A percentile compares a stretch with the other conserved stretches of the same genome.
Evolutionary conservation across 1,140 invertebrate species (phyloP).

Genomic region (Plectus sambesii): DNA sequence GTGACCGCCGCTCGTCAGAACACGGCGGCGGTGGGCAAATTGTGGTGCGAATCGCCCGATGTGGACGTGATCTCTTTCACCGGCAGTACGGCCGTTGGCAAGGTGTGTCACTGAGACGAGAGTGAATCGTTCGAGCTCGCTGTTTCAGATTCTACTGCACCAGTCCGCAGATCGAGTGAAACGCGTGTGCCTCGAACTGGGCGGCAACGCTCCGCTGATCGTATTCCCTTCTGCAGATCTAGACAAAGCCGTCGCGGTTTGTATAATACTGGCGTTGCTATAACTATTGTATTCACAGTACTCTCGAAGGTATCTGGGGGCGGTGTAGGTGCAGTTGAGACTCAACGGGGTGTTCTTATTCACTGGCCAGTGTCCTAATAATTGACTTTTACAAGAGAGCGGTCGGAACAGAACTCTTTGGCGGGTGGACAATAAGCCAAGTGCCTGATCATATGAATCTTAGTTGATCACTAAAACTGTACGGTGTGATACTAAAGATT

Average conservation of each 20-base stretch:
- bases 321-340: no score
- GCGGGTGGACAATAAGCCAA: no score
- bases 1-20: slow-evolving; percentile 67
- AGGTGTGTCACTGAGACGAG: slow-evolving; percentile 35
- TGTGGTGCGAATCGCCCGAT: slow-evolving; percentile 68
- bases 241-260: slow-evolving; percentile 61
- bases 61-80: slow-evolving; percentile 90
- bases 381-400: no score
- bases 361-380: no score
- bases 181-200: slow-evolving; percentile 76
- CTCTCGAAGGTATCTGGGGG: neutral
- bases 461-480: no score
- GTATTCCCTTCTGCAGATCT: slow-evolving; percentile 86
- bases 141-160: slow-evolving; percentile 61
- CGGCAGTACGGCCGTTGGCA: slow-evolving; percentile 52
- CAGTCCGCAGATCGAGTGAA: slow-evolving; percentile 78
- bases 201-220: slow-evolving; percentile 96
- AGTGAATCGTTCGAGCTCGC: neutral
- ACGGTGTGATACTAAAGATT: no score
- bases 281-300: slow-evolving; percentile 3
- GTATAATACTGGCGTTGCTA: slow-evolving; percentile 4
- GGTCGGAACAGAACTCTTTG: no score
- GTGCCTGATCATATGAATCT: no score
- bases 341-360: no score
- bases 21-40: slow-evolving; percentile 67